A percentile compares a stretch with the other conserved stretches of the same genome.
phyloP scores from a whole-genome alignment of 2,888 invertebrate genomes.

The Cartodere bifasciata region DNA sequence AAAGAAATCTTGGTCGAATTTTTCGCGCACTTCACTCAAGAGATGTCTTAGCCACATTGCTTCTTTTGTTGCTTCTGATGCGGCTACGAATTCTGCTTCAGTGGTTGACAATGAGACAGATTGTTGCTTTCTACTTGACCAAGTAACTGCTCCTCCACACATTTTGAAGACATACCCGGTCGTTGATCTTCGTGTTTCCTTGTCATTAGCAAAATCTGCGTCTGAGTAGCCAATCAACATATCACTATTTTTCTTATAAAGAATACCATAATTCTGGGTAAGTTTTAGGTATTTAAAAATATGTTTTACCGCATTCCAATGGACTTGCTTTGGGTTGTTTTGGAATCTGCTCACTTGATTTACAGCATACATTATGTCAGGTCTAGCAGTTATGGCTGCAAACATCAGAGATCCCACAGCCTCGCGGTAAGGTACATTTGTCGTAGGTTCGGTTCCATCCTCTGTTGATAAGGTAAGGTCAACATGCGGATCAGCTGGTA shows the following conservation, averaged over 20 bases:
- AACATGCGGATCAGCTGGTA: too few relatives aligned
- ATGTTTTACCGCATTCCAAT: conserved; percentile 16
- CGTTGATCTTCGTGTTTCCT: conserved; percentile 17
- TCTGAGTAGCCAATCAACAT: conserved; percentile 17
- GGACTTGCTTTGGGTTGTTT: conserved; percentile 9
- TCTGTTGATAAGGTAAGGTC: too few relatives aligned
- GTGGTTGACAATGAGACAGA: conserved; percentile 21
- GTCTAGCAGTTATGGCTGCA: conserved; percentile 13
- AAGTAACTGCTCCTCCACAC: conserved; percentile 19
- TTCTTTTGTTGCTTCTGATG: conserved; percentile 19
- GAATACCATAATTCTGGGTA: conserved; percentile 15
- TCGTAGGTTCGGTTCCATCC: too few relatives aligned
- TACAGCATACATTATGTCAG: conserved; percentile 18
- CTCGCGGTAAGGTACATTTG: conserved; percentile 13
- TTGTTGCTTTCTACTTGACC: conserved; percentile 20
- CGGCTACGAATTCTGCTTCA: conserved; percentile 24
- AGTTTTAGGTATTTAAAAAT: conserved; percentile 20
- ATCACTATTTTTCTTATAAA: conserved; percentile 11
- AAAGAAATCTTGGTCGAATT: not conserved
- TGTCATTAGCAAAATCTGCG: conserved; percentile 19
- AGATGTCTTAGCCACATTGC: conserved; percentile 15
- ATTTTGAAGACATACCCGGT: conserved; percentile 19
- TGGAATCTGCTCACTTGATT: conserved; percentile 13
- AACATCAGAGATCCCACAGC: conserved; percentile 16
- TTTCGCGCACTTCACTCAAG: conserved; percentile 4